Evolutionary conservation across 1,140 invertebrate genomes (phyloP).

Genomic region (Diprion similis): DNA sequence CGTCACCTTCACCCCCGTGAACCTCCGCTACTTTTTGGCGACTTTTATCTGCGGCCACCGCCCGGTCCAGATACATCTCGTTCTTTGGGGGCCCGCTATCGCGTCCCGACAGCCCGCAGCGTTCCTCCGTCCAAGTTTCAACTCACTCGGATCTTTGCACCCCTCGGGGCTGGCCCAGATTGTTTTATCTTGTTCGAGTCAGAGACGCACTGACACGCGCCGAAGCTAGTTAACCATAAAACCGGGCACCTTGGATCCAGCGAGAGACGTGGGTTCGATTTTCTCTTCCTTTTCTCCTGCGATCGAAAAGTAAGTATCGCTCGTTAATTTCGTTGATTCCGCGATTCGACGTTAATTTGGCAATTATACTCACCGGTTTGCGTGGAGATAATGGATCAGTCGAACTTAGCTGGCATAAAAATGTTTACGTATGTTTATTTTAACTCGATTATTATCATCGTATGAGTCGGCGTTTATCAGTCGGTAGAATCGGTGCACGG

Average conservation of each 20-base stretch:
- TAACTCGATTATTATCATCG: not conserved
- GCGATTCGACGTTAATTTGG: too few relatives aligned
- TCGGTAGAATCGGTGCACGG: not conserved
- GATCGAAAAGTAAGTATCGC: too few relatives aligned
- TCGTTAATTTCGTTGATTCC: too few relatives aligned
- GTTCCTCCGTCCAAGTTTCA: not conserved
- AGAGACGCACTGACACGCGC: not conserved
- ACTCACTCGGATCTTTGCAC: slow-evolving; percentile 7
- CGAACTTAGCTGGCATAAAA: not conserved
- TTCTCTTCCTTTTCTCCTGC: not conserved
- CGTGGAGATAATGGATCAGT: not conserved
- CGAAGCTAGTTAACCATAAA: not conserved
- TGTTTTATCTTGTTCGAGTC: slow-evolving; percentile 9
- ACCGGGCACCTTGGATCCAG: not conserved
- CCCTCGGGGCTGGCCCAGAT: not conserved
- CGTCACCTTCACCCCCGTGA: slow-evolving; percentile 33
- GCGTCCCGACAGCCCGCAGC: slow-evolving; percentile 9
- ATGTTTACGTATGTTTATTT: slow-evolving; percentile 1
- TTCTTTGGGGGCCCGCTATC: slow-evolving; percentile 15
- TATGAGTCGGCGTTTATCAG: not conserved
- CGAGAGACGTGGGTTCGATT: not conserved
- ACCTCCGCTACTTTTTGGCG: slow-evolving; percentile 49
- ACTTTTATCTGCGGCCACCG: slow-evolving; percentile 45
- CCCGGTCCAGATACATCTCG: slow-evolving; percentile 44
- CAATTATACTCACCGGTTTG: not conserved